Conservation (phyloP, 2,113 vertebrate species). For the Neodon shergylaensis region DNA sequence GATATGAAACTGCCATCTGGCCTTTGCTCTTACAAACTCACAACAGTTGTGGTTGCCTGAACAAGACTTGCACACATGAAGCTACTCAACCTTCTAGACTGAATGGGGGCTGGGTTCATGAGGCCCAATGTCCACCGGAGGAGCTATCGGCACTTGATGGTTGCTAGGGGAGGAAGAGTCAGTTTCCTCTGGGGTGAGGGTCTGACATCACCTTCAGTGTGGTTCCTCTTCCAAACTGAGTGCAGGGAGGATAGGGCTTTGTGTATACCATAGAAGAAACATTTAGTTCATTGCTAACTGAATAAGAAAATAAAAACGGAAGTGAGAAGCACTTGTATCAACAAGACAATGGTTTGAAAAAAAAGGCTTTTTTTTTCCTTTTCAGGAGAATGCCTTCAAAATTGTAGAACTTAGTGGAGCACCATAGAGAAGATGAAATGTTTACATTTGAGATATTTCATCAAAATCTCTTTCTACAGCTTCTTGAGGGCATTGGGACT, state of each 20-base stretch:
- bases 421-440: background rate
- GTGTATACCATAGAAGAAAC: rapidly evolving
- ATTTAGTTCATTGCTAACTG: background rate
- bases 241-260: rapidly evolving
- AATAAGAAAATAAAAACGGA: background rate
- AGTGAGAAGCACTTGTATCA: background rate
- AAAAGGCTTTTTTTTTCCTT: background rate
- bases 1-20: background rate
- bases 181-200: background rate
- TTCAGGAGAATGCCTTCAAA: constrained; percentile 28
- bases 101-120: background rate
- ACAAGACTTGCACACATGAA: background rate
- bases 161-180: too few relatives aligned
- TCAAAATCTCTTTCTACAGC: background rate
- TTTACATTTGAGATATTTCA: constrained; percentile 35
- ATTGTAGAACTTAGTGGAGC: constrained; percentile 7
- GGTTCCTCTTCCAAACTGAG: rapidly evolving
- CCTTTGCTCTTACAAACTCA: background rate
- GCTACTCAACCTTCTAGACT: background rate
- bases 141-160: background rate
- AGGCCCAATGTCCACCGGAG: background rate
- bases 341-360: background rate
- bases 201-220: rapidly evolving
- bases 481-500: background rate
- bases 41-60: background rate